Evolutionary conservation across 2,113 vertebrate genomes (phyloP).

Genomic region (Bambusicola thoracicus): DNA sequence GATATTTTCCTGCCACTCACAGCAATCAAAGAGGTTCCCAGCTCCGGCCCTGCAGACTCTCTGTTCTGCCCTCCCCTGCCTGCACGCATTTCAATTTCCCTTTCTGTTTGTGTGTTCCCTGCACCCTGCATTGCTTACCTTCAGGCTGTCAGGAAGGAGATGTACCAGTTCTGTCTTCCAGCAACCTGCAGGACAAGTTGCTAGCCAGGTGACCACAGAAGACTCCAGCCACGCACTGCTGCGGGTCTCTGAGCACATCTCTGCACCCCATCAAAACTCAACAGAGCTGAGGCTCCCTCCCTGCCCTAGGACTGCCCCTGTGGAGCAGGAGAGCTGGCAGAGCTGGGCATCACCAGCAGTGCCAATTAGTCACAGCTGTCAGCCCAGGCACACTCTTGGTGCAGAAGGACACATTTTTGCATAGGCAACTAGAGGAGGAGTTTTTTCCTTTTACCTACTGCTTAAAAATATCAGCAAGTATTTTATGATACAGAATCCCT

Average conservation of each 20-base stretch:
- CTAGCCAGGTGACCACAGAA: rapidly evolving
- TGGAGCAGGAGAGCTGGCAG: neutral
- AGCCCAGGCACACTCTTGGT: neutral
- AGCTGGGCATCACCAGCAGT: neutral
- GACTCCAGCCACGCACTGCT: neutral
- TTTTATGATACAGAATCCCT: neutral
- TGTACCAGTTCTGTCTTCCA: neutral
- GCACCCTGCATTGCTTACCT: neutral
- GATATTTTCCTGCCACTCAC: neutral
- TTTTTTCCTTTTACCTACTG: rapidly evolving
- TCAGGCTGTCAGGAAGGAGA: neutral
- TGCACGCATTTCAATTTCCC: neutral
- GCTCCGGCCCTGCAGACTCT: neutral
- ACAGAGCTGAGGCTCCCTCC: neutral
- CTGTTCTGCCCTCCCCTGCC: neutral
- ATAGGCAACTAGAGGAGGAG: neutral
- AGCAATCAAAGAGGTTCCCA: neutral
- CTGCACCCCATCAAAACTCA: rapidly evolving
- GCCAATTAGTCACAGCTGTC: rapidly evolving
- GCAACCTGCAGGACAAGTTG: neutral
- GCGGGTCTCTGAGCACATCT: neutral
- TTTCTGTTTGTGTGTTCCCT: neutral
- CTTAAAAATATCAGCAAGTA: neutral
- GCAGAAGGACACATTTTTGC: neutral
- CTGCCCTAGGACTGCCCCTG: rapidly evolving